phyloP scores from a whole-genome alignment of 2,888 invertebrate species.

The Drosophila sordidapex region DNA sequence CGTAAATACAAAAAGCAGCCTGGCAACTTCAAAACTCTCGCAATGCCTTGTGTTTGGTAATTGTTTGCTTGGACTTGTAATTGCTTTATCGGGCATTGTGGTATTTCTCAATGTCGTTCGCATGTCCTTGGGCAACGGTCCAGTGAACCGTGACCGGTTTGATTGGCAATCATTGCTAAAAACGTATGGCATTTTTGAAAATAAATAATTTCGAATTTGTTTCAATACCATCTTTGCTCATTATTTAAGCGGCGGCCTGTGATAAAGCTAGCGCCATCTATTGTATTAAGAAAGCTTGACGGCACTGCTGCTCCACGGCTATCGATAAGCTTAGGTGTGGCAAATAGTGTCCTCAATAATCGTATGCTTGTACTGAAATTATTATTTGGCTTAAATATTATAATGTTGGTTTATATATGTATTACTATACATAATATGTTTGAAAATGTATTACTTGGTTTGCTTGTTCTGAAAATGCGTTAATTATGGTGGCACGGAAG shows the following conservation, averaged over 20 bases:
- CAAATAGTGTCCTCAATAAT: neutral
- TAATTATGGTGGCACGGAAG: neutral
- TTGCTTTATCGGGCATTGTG: conserved; percentile 5
- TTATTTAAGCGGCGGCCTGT: conserved; percentile 1
- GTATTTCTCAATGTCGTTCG: conserved; percentile 27
- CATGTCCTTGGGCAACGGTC: conserved; percentile 29
- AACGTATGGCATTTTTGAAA: neutral
- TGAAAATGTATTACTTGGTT: neutral
- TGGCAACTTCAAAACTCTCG: conserved; percentile 41
- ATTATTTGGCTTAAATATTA: neutral
- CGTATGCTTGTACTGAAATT: neutral
- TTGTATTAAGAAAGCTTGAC: neutral
- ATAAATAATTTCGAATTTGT: conserved; percentile 14
- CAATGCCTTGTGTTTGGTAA: conserved; percentile 8
- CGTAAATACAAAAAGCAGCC: conserved; percentile 39
- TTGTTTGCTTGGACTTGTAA: conserved; percentile 15
- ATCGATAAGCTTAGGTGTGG: conserved; percentile 1
- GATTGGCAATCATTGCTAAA: conserved; percentile 2
- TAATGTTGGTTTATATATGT: neutral
- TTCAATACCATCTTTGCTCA: conserved; percentile 9
- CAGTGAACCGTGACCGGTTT: conserved; percentile 42
- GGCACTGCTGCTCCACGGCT: neutral
- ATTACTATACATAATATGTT: neutral
- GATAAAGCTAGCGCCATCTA: conserved; percentile 30
- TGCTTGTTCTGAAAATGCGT: neutral